Base-by-base conservation (phyloP, 2,888 invertebrate genomes). In the Calliopum simillimum region DNA sequence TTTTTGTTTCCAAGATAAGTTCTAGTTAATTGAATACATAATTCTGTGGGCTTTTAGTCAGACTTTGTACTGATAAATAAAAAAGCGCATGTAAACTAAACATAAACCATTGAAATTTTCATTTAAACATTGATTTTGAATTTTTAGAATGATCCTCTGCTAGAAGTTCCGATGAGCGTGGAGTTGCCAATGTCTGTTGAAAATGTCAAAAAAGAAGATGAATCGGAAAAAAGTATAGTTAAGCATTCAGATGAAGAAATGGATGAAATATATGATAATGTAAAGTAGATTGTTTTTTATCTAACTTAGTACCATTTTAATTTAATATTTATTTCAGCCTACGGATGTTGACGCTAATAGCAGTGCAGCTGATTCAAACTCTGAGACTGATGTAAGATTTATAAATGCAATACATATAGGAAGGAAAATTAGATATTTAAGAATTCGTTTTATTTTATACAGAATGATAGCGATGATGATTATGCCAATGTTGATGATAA, bases 311-410 rank as follows among this genome's bases (percentile, higher is more conserved):
- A 59, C n/a, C 1, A 58, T 25, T 19, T 19, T n/a, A 56, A 11
- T 56, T 23, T 56, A n/a, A 33, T 33, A 33, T 3, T 16, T 13
- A 33, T 64, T 64, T 33, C 49, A 64, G 64, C 25, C 16, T 33
- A 43, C 13, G n/a, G 43, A 63, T 64, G n/a, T n/a, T n/a, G 43
- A 64, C 33, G 53, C 21, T 11, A 47, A 66, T 16, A 25, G 49
- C 4, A 65, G 55, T 33, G 44, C 23, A 13, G 16, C 46, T 25
- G 56, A 58, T 12, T 58, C 66, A 4, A 25, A 56, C 47, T 66
- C n/a, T 56, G 56, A 56, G 21, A 16, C 33, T n/a, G 47, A 66
- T 25, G 58, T 66, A 33, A 66, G 41, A 33, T 8, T 33, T 33
- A 33, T 1, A 33, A 33, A 33, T 33, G 5, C 8, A 33, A 33